Conservation (phyloP, 1,140 invertebrate genomes). For the Lucilia cuprina region DNA sequence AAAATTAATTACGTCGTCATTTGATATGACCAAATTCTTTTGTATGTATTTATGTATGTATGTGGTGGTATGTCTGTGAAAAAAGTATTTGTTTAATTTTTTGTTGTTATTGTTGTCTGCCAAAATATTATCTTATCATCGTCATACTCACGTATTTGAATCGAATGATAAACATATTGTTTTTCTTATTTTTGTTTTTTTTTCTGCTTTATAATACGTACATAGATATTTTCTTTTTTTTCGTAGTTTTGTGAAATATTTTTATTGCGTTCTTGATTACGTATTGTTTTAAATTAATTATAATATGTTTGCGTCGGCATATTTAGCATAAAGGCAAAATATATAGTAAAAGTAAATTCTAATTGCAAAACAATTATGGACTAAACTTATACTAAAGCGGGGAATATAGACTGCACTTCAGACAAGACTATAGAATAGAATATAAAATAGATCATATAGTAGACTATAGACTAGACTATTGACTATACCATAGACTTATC, state of each 20-base stretch:
- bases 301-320: not conserved
- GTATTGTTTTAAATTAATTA: not conserved
- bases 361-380: too few relatives aligned
- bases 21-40: not conserved
- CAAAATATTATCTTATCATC: conserved; percentile 3
- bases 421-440: too few relatives aligned
- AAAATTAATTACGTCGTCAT: conserved; percentile 12
- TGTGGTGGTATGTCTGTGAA: not conserved
- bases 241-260: not conserved
- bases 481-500: too few relatives aligned
- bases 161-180: not conserved
- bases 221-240: not conserved
- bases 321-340: too few relatives aligned
- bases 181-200: not conserved
- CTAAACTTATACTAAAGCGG: too few relatives aligned
- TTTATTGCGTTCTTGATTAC: not conserved
- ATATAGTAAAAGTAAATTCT: too few relatives aligned
- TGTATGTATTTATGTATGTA: too few relatives aligned
- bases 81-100: not conserved
- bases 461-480: too few relatives aligned
- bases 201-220: not conserved
- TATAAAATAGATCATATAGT: too few relatives aligned
- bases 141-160: not conserved
- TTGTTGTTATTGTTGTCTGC: not conserved
- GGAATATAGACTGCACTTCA: too few relatives aligned